Base-by-base conservation (phyloP, 2,888 invertebrate genomes). In the Encarsia formosa region DNA sequence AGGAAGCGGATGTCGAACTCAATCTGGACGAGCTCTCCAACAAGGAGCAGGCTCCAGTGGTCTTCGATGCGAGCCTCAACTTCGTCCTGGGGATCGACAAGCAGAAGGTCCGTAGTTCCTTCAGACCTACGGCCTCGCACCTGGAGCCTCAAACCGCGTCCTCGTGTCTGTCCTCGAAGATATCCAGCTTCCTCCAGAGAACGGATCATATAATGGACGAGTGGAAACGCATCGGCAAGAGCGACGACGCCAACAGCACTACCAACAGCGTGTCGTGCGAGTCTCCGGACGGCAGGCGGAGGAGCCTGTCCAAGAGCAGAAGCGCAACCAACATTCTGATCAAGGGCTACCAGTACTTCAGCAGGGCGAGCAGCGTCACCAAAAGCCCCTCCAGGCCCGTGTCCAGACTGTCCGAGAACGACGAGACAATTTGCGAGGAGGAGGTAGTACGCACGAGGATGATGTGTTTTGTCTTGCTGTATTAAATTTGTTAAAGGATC, bases 151-250 rank as follows among this genome's bases (percentile, higher is more conserved):
- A 83, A 41, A 91, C 90, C 0, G 86, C 87, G 2, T 90, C 90
- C 0, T 87, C 85, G 52, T 84, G 84, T 61, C 76, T 92, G 16
- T 83, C 84, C 24, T 81, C 79, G 29, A 88, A 87, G 74, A 91
- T 92, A 47, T 82, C 87, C 49, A 86, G 84, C 66, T 92, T 92
- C 65, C 76, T 92, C 26, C 83, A 82, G 65, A 80, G 88, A 57
- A 91, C 91, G 3, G 91, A 92, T 74, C 91, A 91, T 72, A 84
- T 91, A 1, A 88, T 88, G 83, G 89, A 91, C 65, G 90, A 91
- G 67, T 92, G 91, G 91, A 79, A 82, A 50, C 79, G 84, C 56
- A 64, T 87, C 43, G 88, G 88, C 0, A 82, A 82, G 48, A 80
- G 77, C 1, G 16, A 24, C 16, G 49, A 48, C 9, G 32, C 13